Conservation (phyloP, 2,797 vertebrate species). For the Anguilla pacifica region DNA sequence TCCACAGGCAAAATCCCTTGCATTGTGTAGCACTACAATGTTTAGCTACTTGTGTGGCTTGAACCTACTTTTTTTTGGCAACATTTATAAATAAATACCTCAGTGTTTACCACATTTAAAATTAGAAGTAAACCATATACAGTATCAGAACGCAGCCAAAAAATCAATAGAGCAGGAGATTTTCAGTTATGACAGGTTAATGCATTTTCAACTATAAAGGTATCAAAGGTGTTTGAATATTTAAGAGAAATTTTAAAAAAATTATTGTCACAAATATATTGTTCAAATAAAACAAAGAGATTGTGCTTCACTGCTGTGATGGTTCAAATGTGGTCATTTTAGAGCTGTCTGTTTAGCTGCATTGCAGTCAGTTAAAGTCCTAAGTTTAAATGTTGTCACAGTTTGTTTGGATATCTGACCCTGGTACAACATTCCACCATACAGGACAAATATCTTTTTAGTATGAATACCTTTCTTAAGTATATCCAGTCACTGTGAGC, state of each 20-base stretch:
- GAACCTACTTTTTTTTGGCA: background rate
- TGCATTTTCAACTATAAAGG: background rate
- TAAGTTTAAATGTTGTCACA: background rate
- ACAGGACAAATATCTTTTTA: conserved; percentile 29
- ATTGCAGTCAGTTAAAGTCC: background rate
- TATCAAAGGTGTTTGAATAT: background rate
- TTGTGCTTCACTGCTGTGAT: background rate
- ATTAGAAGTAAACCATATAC: background rate
- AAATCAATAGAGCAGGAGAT: background rate
- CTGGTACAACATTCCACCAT: conserved; percentile 37
- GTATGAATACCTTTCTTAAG: conserved; percentile 9
- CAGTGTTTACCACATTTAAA: background rate
- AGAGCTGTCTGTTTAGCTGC: background rate
- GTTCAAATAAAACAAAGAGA: background rate
- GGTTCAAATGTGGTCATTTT: background rate
- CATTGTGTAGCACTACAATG: background rate
- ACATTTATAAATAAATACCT: background rate
- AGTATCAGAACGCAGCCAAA: background rate
- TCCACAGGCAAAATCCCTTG: background rate
- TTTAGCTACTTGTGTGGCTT: background rate
- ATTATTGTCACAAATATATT: background rate
- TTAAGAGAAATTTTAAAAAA: background rate
- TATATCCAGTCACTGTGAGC: conserved; percentile 41
- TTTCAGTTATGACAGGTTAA: background rate
- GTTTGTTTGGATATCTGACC: conserved; percentile 9